Conservation (phyloP, 2,113 vertebrate species). For the Zosterops pallidus region DNA sequence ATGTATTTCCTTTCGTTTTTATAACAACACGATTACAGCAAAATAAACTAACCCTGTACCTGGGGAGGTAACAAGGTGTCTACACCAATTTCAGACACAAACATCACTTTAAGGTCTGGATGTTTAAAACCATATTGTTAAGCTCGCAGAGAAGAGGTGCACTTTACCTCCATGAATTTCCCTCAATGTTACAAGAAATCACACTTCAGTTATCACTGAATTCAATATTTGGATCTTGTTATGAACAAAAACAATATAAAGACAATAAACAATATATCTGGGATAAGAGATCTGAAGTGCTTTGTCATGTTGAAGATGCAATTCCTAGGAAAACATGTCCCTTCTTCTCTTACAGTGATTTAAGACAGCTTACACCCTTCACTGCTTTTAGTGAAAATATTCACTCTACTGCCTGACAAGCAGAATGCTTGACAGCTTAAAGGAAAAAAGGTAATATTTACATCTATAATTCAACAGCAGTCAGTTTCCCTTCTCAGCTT, state of each 20-base stretch:
- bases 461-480: neutral
- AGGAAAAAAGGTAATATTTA: neutral
- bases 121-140: neutral
- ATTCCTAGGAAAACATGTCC: neutral
- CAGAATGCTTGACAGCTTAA: neutral
- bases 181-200: neutral
- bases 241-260: neutral
- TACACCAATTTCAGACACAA: constrained; percentile 46
- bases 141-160: neutral
- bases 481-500: neutral
- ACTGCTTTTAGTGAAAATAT: neutral
- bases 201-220: neutral
- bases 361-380: neutral
- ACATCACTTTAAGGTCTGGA: neutral
- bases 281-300: neutral
- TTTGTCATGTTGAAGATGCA: neutral
- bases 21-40: neutral
- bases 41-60: constrained; percentile 2
- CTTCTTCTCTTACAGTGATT: neutral
- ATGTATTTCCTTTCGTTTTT: constrained; percentile 46
- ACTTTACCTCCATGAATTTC: neutral
- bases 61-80: constrained; percentile 9
- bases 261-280: neutral
- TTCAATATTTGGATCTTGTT: neutral
- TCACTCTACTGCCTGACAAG: neutral